Evolutionary conservation across 2,113 vertebrate species (phyloP), one percentile per base, ranked within the genome.

Genomic region (Fregetta grallaria): DNA sequence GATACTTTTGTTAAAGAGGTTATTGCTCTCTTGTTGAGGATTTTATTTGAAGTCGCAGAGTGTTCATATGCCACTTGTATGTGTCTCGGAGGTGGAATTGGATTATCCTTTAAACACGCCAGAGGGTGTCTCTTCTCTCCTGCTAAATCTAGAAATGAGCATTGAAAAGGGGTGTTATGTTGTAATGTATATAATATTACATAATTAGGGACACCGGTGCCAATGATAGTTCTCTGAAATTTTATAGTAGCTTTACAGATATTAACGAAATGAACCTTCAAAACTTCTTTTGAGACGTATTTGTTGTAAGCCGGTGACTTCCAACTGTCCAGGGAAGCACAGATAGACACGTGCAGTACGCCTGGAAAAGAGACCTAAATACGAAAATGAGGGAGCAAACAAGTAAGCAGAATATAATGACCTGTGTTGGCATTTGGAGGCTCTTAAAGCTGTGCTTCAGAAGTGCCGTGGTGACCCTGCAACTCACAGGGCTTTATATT

Each of bases 81-180:
- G 45, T 23, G 25, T 86, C 82, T 90, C 3, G 7, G 90, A 90
- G 93, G 90, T 86, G 75, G 82, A 76, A 85, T 10, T 71, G 88
- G 79, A 63, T 93, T 92, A 56, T 84, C 68, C 52, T 92, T 44
- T 67, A 36, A 16, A 91, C 19, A 22, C 20, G 10, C 83, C 86
- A 85, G 83, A 91, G 91, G 76, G 83, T 92, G 72, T 92, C 76
- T 95, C 76, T 85, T 94, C 62, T 88, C 56, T 83, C 81, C 84
- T 95, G 66, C 77, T 65, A 62, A 84, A 85, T 66, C 73, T 42
- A 44, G 87, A 85, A 81, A 85, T 38, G 36, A 72, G 44, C 53
- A 4, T 5, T 61, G 49, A 25, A 49, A 74, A 72, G 66, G 36
- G 62, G 11, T 49, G 42, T 77, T 78, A 11, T 12, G 30, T 40